A percentile compares a stretch with the other conserved stretches of the same genome.
Evolutionary conservation across 2,888 invertebrate species (phyloP).

Genomic region (Heterodera filipjevi): DNA sequence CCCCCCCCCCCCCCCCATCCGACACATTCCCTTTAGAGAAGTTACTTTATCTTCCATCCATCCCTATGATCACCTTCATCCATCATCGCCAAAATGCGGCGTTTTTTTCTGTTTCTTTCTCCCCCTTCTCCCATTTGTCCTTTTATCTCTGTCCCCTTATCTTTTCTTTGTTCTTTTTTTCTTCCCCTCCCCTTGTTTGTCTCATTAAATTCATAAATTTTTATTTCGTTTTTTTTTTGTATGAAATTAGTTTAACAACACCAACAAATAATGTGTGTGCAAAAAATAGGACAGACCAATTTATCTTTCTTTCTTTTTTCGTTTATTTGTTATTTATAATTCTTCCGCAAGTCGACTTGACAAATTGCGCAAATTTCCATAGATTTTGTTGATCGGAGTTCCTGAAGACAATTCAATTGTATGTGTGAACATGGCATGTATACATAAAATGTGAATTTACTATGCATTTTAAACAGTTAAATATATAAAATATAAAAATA

Average conservation of each 20-base stretch:
- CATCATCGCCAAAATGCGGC: too few relatives aligned
- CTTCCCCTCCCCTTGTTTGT: neutral
- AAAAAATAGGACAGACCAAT: neutral
- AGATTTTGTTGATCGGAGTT: slow-evolving; percentile 95
- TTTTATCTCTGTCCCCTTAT: neutral
- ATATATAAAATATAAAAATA: too few relatives aligned
- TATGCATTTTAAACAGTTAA: neutral
- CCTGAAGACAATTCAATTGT: slow-evolving; percentile 67
- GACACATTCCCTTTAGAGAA: too few relatives aligned
- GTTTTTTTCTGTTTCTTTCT: neutral
- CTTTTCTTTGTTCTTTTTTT: neutral
- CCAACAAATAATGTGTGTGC: neutral
- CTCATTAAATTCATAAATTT: too few relatives aligned
- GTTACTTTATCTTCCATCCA: too few relatives aligned
- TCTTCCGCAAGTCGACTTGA: slow-evolving; percentile 82
- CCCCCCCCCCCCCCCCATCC: too few relatives aligned
- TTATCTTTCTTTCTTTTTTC: neutral
- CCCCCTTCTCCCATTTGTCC: neutral
- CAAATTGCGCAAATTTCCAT: slow-evolving; percentile 86
- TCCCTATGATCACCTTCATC: too few relatives aligned
- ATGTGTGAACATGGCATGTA: neutral
- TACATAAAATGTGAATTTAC: neutral
- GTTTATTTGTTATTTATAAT: slow-evolving; percentile 70
- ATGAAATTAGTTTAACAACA: neutral
- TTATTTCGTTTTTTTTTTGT: too few relatives aligned